A percentile compares a stretch with the other conserved stretches of the same genome.
phyloP scores from a whole-genome alignment of 2,797 vertebrate species.

The Cryptoblepharus egeriae region DNA sequence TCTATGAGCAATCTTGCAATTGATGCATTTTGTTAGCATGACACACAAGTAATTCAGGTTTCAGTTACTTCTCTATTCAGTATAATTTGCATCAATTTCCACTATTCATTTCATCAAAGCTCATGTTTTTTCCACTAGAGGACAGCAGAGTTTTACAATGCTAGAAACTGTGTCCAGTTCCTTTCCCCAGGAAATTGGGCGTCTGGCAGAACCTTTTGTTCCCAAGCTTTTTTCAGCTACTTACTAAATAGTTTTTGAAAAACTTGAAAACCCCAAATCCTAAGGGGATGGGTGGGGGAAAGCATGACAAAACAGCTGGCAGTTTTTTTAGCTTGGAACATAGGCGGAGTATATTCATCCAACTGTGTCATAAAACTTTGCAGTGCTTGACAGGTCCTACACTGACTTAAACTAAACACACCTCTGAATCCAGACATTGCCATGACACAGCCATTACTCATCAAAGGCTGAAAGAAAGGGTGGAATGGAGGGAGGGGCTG shows the following conservation, averaged over 20 bases:
- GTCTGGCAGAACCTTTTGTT: conserved; percentile 35
- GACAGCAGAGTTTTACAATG: conserved; percentile 58
- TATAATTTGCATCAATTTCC: background rate
- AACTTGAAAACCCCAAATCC: conserved; percentile 32
- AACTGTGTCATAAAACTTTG: background rate
- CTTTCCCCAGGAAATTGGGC: conserved; percentile 14
- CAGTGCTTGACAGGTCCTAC: background rate
- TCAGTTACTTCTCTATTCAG: background rate
- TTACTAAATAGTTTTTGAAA: conserved; percentile 18
- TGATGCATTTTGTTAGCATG: background rate
- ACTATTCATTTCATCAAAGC: background rate
- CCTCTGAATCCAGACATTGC: background rate
- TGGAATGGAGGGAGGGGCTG: background rate
- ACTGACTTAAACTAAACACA: conserved; percentile 12
- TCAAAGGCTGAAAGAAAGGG: background rate
- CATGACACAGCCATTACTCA: conserved; percentile 24
- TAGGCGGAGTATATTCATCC: conserved; percentile 1
- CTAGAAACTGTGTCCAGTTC: background rate
- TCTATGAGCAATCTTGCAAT: background rate
- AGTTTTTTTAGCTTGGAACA: background rate
- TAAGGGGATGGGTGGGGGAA: conserved; percentile 55
- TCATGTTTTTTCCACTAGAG: conserved; percentile 32
- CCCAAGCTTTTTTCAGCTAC: background rate
- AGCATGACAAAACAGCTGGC: conserved; percentile 42
- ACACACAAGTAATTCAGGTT: background rate